Conservation (phyloP, 2,113 vertebrate genomes). For the Myiopsitta monachus region DNA sequence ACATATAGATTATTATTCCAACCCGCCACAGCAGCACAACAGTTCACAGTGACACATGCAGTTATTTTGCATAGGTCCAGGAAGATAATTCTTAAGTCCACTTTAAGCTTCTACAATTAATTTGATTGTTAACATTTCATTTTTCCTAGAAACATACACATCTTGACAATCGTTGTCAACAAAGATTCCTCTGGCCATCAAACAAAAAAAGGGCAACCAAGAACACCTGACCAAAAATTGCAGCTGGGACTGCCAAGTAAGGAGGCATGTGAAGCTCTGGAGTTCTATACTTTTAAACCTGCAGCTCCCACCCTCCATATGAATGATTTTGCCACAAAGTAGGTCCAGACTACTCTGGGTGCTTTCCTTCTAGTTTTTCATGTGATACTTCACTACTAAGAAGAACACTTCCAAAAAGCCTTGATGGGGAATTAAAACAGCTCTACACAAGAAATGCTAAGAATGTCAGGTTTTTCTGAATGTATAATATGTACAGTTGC, state of each 20-base stretch:
- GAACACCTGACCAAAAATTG: not conserved
- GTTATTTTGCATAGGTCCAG: not conserved
- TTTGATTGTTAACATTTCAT: not conserved
- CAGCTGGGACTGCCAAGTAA: not conserved
- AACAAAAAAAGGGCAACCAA: not conserved
- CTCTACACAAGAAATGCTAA: not conserved
- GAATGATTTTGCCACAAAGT: not conserved
- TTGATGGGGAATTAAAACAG: not conserved
- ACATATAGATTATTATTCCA: not conserved
- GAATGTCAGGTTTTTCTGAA: not conserved
- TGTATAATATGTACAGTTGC: not conserved
- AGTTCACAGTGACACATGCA: not conserved
- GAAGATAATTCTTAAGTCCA: not conserved
- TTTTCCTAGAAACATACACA: not conserved
- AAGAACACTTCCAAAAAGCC: not conserved
- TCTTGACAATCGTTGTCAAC: not conserved
- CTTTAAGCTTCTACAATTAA: not conserved
- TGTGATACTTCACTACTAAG: not conserved
- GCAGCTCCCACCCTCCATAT: not conserved
- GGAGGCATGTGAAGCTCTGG: not conserved
- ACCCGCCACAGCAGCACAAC: not conserved
- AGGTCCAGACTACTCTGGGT: not conserved
- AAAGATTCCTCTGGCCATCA: not conserved
- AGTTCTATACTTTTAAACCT: not conserved
- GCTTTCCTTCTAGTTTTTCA: not conserved